Base-by-base conservation (phyloP, 2,113 vertebrate genomes). In the Pachyramphus minor region DNA sequence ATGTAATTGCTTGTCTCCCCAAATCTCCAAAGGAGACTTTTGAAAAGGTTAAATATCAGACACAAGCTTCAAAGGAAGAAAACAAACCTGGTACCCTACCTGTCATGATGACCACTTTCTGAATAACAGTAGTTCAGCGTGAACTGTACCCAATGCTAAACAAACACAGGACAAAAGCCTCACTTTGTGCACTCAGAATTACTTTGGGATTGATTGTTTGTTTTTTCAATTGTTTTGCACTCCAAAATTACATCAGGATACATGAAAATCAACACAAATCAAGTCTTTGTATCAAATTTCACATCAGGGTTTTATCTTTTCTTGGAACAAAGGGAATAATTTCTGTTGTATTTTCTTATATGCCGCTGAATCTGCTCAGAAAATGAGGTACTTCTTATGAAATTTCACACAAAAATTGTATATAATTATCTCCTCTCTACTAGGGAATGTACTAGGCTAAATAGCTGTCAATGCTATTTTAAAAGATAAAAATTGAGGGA, bases 381-480 rank as follows among this genome's bases (percentile, higher is more conserved):
- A 96, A 93, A 97, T 73, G 23, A 78, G 42, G 11, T 50, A 45
- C 31, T 71, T 90, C 50, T 79, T 88, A 84, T 50, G 63, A 91
- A 95, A 94, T 84, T 88, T 90, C 75, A 67, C 47, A 87, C 78
- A 50, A 90, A 89, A 81, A 93, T 79, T 71, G 35, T 66, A 81
- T 88, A 90, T 91, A 81, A 82, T 96, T 96, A 91, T 91, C 92
- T 87, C 27, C 33, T 13, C 22, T 79, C 82, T 83, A 73, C 74
- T 73, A 67, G 56, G 33, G 53, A 85, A 89, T 37, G 12, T 86
- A 49, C 44, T 52, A 45, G 88, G 21, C 58, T 94, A 31, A 93
- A 87, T 78, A 90, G 85, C 71, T 87, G 67, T 94, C 91, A 84
- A 94, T 64, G 78, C 14, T 92, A 45, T 87, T 93, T 93, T 94